Percentiles rank a stretch among this genome's conserved stretches.
phyloP scores from a whole-genome alignment of 2,113 vertebrate genomes.

The Alouatta palliata region DNA sequence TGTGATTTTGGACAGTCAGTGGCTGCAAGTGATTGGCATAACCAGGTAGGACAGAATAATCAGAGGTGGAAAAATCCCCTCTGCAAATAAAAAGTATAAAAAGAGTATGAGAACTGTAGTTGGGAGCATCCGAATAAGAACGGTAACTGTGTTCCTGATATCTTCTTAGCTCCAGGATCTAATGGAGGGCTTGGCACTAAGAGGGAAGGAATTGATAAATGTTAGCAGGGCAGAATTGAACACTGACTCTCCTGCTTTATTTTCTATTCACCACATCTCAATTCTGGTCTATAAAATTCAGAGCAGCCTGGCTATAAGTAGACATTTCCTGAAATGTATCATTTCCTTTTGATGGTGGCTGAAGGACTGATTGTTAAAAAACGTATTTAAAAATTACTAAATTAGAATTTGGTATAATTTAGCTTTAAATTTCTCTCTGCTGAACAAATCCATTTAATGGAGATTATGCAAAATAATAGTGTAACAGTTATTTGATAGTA shows the following conservation, averaged over 20 bases:
- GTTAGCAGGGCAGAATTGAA: neutral
- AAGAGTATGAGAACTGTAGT: neutral
- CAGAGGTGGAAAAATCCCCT: neutral
- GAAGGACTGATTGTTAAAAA: neutral
- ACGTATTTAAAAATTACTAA: conserved; percentile 9
- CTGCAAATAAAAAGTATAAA: neutral
- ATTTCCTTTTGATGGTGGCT: neutral
- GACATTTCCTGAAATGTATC: neutral
- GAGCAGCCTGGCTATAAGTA: fast-evolving
- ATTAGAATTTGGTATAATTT: neutral
- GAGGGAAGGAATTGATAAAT: neutral
- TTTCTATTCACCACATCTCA: neutral
- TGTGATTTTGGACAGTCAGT: neutral
- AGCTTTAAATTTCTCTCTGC: conserved; percentile 9
- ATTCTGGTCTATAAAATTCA: neutral
- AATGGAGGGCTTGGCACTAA: neutral
- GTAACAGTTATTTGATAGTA: neutral
- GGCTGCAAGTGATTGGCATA: neutral
- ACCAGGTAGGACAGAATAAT: neutral
- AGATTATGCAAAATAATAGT: conserved; percentile 39
- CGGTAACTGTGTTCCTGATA: neutral
- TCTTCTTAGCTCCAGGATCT: neutral
- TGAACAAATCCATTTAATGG: conserved; percentile 39
- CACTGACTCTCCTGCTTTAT: neutral
- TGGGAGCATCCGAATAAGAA: neutral